Evolutionary conservation across 1,140 invertebrate species (phyloP), one percentile per base, ranked within the genome.

Genomic region (Whitmania pigra): DNA sequence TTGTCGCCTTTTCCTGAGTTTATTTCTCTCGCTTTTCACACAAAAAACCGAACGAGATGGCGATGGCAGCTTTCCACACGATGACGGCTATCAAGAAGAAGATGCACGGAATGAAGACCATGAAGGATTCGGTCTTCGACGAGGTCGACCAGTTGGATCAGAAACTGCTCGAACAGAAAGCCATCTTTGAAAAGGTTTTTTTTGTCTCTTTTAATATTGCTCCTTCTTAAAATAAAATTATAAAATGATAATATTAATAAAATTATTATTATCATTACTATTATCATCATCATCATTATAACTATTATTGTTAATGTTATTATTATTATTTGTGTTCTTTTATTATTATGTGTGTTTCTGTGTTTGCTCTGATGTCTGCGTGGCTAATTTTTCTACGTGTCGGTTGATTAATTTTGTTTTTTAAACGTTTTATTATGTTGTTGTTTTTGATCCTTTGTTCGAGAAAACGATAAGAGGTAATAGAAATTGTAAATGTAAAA

Each of bases 61-160:
- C 69, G 40, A 22, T 70, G n/a, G 69, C 69, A 70, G 69, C 69
- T 20, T 70, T 70, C 69, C 40, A 70, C 69, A 70, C 69, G 69
- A 70, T 70, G 69, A 70, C 69, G 69, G 69, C 69, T 2, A 70
- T 70, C 43, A 70, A 70, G 69, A 70, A 70, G 53, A 70, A 70
- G 69, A 70, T 70, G 69, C 69, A 70, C 69, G 49, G 49, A 20
- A 70, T 70, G 69, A 70, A 70, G 53, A 49, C 69, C n/a, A 25
- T 70, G 31, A 70, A 70, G 49, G 69, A 70, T 15, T 25, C n/a
- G 5, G 69, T 70, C 43, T 70, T 70, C 53, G 69, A 70, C 25
- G 49, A 49, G 53, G 69, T 70, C 53, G 69, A 70, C 53, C 69
- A 70, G 43, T 49, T 70, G 15, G 69, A 70, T 49, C 69, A 70